Evolutionary conservation across 2,888 invertebrate species (phyloP).

Genomic region (Hofmannophila pseudospretella): DNA sequence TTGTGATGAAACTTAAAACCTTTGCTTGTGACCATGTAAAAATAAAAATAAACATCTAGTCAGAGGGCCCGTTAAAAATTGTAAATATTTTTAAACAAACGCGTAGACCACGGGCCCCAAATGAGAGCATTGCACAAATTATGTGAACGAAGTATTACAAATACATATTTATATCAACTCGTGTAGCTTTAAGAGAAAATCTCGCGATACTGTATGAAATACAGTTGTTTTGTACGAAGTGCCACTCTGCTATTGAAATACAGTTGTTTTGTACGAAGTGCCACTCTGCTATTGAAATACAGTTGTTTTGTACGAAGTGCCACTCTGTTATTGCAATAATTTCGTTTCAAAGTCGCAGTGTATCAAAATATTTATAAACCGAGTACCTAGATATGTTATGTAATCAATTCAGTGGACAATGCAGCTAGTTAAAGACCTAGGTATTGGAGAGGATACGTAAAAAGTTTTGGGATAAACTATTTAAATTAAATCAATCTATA

Average conservation of each 20-base stretch:
- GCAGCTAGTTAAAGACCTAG: slow-evolving; percentile 33
- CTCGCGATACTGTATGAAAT: slow-evolving; percentile 66
- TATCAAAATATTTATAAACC: too few relatives aligned
- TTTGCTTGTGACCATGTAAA: slow-evolving; percentile 1
- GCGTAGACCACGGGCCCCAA: slow-evolving; percentile 17
- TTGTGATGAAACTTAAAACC: slow-evolving; percentile 3
- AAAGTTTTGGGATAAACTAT: too few relatives aligned
- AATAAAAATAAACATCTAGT: slow-evolving; percentile 48
- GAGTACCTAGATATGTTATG: too few relatives aligned
- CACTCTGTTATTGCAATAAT: slow-evolving; percentile 54
- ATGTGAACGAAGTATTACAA: slow-evolving; percentile 57
- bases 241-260: slow-evolving; percentile 56
- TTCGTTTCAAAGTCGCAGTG: too few relatives aligned
- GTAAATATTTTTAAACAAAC: slow-evolving; percentile 45
- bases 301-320: slow-evolving; percentile 56
- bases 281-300: slow-evolving; percentile 56
- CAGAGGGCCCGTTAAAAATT: slow-evolving; percentile 37
- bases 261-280: slow-evolving; percentile 56
- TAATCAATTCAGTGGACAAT: slow-evolving; percentile 17
- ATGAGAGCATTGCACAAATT: slow-evolving; percentile 54
- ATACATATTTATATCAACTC: slow-evolving; percentile 64
- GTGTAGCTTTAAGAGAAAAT: slow-evolving; percentile 64
- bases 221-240: slow-evolving; percentile 55
- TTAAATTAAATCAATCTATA: too few relatives aligned
- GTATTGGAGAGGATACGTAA: too few relatives aligned